phyloP scores from a whole-genome alignment of 2,113 vertebrate species.

The Psammodynastes pulverulentus region DNA sequence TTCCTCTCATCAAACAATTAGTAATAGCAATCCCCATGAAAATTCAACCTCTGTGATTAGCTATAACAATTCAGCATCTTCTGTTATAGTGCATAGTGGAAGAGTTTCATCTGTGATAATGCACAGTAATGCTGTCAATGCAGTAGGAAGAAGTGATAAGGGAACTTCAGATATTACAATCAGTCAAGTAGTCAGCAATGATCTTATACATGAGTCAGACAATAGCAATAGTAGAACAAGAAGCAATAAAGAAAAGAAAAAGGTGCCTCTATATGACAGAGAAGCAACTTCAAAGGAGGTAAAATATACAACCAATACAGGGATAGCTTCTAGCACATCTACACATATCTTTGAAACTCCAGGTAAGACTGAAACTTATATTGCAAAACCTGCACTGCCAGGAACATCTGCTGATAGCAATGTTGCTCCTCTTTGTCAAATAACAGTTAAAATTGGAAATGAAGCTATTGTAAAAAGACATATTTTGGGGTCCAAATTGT shows the following conservation, averaged over 20 bases:
- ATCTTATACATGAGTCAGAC: constrained; percentile 52
- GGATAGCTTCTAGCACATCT: constrained; percentile 60
- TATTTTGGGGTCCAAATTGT: constrained; percentile 91
- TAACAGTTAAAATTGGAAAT: constrained; percentile 96
- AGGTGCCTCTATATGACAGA: constrained; percentile 64
- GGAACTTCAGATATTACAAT: constrained; percentile 24
- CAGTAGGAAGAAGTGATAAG: constrained; percentile 45
- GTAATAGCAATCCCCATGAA: constrained; percentile 48
- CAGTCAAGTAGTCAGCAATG: constrained; percentile 44
- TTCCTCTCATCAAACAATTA: constrained; percentile 35
- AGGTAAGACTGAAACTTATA: constrained; percentile 90
- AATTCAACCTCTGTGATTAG: constrained; percentile 75
- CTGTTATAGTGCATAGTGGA: constrained; percentile 77
- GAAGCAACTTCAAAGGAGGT: constrained; percentile 75
- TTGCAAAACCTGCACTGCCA: constrained; percentile 92
- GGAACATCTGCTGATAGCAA: constrained; percentile 86
- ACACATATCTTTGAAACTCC: constrained; percentile 53
- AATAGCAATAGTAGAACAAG: constrained; percentile 58
- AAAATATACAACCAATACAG: constrained; percentile 63
- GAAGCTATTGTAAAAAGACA: constrained; percentile 92
- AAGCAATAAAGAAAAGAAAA: constrained; percentile 77
- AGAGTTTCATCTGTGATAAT: constrained; percentile 75
- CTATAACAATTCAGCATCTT: constrained; percentile 72
- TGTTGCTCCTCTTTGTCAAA: constrained; percentile 91
- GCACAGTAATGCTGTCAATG: constrained; percentile 68